Evolutionary conservation across 1,140 invertebrate species (phyloP), one percentile per base, ranked within the genome.

Genomic region (Anastatus disparis): DNA sequence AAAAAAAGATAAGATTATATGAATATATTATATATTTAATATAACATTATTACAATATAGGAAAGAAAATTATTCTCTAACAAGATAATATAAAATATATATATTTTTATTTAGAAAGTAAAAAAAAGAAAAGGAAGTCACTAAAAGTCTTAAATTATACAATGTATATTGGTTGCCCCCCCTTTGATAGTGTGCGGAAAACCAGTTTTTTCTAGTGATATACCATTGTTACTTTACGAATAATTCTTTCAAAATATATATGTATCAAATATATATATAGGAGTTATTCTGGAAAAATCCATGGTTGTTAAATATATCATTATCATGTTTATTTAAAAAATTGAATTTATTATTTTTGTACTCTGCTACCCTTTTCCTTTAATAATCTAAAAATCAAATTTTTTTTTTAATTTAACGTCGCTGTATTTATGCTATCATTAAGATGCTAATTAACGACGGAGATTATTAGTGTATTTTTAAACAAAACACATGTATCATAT

Each of bases 271-370:
- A 75, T 59, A 74, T 71, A 70, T 72, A 76, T 56, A 48, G 40
- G 72, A 75, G 78, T 71, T 71, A 71, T 46, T 64, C 75, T 70
- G 59, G 38, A 58, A 76, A 81, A 76, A 80, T 71, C 76, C 66
- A 80, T 81, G 78, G 76, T 81, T 81, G 80, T 82, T 81, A 79
- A 81, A 82, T 82, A 82, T 75, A 82, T 81, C 71, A 79, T 77
- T 77, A 75, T 75, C 76, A 81, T 83, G 77, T 79, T 79, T 78
- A 78, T 77, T 78, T 80, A 78, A 68, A 78, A 73, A 53, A 72
- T 72, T 74, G 73, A 44, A 44, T 26, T 55, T 38, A 59, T 71
- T 73, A 38, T 65, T 62, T 22, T 59, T 38, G 3, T 15, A 8
- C 15, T n/a, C n/a, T n/a, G n/a, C n/a, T n/a, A n/a, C n/a, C n/a